Evolutionary conservation across 53 echinoderm and acorn worm species (phyloP).

Genomic region (Crossaster papposus): DNA sequence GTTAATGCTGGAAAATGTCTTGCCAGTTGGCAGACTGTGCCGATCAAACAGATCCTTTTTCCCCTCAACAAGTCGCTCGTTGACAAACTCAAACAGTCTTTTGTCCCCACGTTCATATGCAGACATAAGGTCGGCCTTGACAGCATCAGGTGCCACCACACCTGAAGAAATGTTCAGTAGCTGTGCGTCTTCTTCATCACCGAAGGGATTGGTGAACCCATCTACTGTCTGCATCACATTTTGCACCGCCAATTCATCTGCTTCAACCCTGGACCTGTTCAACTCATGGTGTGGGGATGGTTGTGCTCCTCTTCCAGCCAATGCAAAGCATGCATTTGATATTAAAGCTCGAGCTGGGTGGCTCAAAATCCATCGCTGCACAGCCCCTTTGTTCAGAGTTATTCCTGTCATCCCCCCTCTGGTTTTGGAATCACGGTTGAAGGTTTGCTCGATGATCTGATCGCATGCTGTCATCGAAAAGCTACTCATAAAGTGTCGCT

Average conservation of each 20-base stretch:
- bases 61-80: no score
- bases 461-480: no score
- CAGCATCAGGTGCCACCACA: conserved; percentile 50
- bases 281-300: no score
- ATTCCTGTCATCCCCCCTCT: no score
- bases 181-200: conserved; percentile 50
- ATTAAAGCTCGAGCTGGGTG: no score
- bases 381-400: no score
- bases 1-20: conserved; percentile 59
- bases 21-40: conserved; percentile 57
- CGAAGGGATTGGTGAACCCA: conserved; percentile 38
- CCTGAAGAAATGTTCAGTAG: conserved; percentile 67
- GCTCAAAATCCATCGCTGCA: no score
- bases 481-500: no score
- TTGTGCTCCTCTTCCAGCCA: conserved; percentile 3
- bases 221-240: conserved; percentile 40
- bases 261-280: conserved; percentile 1
- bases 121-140: conserved; percentile 31
- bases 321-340: no score
- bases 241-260: conserved; percentile 32
- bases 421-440: no score
- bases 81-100: conserved; percentile 46
- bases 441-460: no score
- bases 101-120: conserved; percentile 58
- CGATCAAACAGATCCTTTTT: conserved; percentile 56